Base-by-base conservation (phyloP, 2,888 invertebrate genomes). In the Chelonus formosanus region DNA sequence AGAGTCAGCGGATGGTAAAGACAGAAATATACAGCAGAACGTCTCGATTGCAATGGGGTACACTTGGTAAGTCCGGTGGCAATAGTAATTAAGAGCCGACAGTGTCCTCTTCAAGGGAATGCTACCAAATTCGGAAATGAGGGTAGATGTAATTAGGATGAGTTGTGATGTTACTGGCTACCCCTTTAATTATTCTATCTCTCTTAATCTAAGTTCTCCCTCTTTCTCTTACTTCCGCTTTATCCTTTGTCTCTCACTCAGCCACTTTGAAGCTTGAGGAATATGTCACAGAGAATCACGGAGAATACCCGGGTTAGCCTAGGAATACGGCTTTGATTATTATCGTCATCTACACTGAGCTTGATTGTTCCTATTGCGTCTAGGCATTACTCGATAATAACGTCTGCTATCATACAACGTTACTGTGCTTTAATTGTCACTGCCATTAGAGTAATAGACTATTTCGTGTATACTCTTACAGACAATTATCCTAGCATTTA, bases 101-200 rank as follows among this genome's bases (percentile, higher is more conserved):
- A 59, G 66, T 57, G 63, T 53, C 63, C 75, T 75, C 73, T 75
- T 71, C 71, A 75, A 75, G 77, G 73, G 76, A 73, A 76, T 69
- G 71, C 73, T 67, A 67, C 68, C 73, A 74, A 75, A 77, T 75
- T 75, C 75, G 79, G 80, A 80, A 80, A 77, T 76, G 77, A 78
- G 78, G 78, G 76, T 78, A 74, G 76, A 80, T 79, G 80, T 79
- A 79, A 79, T 79, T 79, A 79, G 79, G 79, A 79, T 80, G 79
- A 79, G 76, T 80, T 79, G 79, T 74, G 77, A 78, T 72, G 74
- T 73, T 71, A 65, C 64, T 71, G 71, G 74, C 71, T 60, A 44
- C 40, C 43, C 56, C 40, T 50, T 20, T 35, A 32, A 47, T 58
- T 54, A 58, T 35, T 54, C 59, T 59, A 44, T 57, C 35, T 5